These are phyloP conservation scores for Acanthaster planci DNA, from an alignment of 35 echinoderm and acorn worm genomes.

Conservation along the genomic window DNA sequence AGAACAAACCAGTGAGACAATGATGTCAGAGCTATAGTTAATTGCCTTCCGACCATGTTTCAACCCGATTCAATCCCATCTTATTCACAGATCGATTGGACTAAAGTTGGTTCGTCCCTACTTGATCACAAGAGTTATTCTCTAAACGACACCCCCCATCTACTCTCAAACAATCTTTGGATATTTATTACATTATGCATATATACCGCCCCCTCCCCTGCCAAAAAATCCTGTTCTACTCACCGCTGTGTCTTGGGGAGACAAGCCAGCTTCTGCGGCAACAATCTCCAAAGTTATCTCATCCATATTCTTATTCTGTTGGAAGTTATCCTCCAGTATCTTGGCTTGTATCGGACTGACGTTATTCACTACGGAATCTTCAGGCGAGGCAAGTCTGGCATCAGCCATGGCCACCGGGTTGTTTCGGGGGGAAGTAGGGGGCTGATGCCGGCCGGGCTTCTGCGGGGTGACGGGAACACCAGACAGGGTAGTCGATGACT, in stretches of 20 bases:
- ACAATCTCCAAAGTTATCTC: conserved; percentile 52
- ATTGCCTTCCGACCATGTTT: too few relatives aligned
- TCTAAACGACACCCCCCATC: too few relatives aligned
- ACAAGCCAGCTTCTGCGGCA: conserved; percentile 45
- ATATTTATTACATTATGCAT: too few relatives aligned
- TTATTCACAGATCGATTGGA: too few relatives aligned
- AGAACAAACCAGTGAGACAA: too few relatives aligned
- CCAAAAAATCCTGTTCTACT: neutral
- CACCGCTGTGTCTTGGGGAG: conserved; percentile 31
- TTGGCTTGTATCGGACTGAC: conserved; percentile 37
- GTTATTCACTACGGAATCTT: conserved; percentile 12
- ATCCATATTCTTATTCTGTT: conserved; percentile 57
- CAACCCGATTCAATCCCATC: too few relatives aligned
- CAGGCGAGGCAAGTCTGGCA: conserved; percentile 17
- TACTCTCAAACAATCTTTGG: too few relatives aligned
- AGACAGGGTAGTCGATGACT: neutral
- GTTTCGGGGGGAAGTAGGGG: neutral
- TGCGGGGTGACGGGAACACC: neutral
- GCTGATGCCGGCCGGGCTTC: neutral
- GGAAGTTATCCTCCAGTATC: conserved; percentile 39
- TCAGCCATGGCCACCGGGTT: conserved; percentile 14
- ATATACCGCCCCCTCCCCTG: too few relatives aligned
- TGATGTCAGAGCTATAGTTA: too few relatives aligned
- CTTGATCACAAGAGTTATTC: too few relatives aligned
- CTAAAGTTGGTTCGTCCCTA: too few relatives aligned